Conservation (phyloP, 2,888 invertebrate species). For the Diplolepis rosae region DNA sequence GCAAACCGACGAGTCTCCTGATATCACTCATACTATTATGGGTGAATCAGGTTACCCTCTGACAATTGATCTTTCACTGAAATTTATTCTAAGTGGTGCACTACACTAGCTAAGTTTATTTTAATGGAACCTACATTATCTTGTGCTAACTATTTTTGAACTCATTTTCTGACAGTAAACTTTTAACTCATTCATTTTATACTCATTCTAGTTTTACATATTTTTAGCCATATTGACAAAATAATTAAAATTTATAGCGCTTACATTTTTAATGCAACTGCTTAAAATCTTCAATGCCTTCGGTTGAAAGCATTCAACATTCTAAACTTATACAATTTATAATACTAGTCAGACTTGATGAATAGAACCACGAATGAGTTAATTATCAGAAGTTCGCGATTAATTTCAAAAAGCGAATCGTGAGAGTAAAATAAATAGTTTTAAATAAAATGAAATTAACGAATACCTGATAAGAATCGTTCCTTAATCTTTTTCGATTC, state of each 20-base stretch:
- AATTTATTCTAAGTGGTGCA: background rate
- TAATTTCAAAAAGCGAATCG: background rate
- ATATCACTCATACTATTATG: constrained; percentile 37
- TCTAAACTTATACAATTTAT: no score
- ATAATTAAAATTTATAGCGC: no score
- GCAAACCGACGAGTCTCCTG: constrained; percentile 39
- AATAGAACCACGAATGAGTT: background rate
- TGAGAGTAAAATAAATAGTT: background rate
- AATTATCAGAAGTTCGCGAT: background rate
- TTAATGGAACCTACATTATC: background rate
- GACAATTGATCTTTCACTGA: background rate
- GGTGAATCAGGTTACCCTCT: background rate
- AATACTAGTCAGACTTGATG: background rate
- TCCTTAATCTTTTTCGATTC: constrained; percentile 66
- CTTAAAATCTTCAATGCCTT: background rate
- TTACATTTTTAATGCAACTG: background rate
- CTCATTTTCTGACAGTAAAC: background rate
- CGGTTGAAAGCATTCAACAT: no score
- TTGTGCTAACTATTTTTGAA: background rate
- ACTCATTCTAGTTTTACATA: background rate
- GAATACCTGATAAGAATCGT: constrained; percentile 70
- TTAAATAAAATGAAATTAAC: background rate
- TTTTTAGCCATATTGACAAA: background rate
- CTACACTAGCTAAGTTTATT: background rate
- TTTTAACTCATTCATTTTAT: background rate